Evolutionary conservation across 1,140 invertebrate genomes (phyloP).

Genomic region (Drosophila kanapiae): DNA sequence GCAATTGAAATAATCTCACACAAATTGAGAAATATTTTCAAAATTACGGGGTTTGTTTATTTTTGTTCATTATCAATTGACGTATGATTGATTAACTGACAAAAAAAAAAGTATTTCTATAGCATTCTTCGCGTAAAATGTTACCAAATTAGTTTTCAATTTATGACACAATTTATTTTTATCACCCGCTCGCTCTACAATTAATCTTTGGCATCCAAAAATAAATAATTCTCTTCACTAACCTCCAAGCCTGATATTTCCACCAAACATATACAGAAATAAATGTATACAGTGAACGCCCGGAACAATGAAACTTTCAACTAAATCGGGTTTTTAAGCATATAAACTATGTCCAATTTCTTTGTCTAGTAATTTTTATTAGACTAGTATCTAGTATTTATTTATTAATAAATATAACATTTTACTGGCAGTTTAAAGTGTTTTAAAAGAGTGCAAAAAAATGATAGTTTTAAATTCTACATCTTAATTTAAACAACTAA

Average conservation of each 20-base stretch:
- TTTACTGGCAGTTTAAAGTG: too few relatives aligned
- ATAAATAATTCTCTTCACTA: constrained; percentile 20
- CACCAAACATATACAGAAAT: constrained; percentile 8
- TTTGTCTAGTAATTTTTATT: too few relatives aligned
- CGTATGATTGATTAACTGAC: constrained; percentile 15
- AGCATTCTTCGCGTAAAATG: not conserved
- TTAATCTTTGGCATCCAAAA: constrained; percentile 41
- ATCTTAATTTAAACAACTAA: too few relatives aligned
- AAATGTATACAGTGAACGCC: not conserved
- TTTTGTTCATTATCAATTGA: constrained; percentile 7
- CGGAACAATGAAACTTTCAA: not conserved
- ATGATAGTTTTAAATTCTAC: too few relatives aligned
- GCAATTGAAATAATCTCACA: constrained; percentile 7
- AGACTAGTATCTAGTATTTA: too few relatives aligned
- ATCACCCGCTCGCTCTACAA: constrained; percentile 10
- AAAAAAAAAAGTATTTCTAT: constrained; percentile 12
- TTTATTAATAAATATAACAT: too few relatives aligned
- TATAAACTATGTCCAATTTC: too few relatives aligned
- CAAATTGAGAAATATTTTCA: constrained; percentile 10
- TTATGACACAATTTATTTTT: constrained; percentile 47
- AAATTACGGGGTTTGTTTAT: not conserved
- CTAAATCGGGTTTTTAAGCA: too few relatives aligned
- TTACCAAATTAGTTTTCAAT: constrained; percentile 34
- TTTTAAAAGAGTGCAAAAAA: too few relatives aligned
- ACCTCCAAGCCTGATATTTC: constrained; percentile 19